Evolutionary conservation across 2,888 invertebrate genomes (phyloP), one percentile per base, ranked within the genome.

Genomic region (Lobophora halterata): DNA sequence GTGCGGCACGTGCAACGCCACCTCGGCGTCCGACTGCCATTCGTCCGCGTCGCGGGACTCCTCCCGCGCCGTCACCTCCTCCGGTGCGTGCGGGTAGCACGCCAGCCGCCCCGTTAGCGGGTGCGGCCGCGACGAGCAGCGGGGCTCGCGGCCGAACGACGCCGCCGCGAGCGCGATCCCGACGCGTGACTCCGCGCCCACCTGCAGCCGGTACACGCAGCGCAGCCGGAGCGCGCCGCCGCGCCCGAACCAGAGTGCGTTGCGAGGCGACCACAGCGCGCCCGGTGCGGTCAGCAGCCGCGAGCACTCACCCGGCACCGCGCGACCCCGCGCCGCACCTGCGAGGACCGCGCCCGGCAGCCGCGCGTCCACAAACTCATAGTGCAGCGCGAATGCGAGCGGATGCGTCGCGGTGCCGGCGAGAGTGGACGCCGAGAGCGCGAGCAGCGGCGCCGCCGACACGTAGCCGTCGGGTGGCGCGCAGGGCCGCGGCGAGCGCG

Each of bases 301-400:
- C 26, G 80, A 76, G 48, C 86, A 86, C 38, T 64, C 78, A 1
- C 57, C 43, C 5, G 85, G 85, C 33, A 55, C 61, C 3, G 70
- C 71, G 17, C 77, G 79, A 6, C 65, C 66, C 3, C 79, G 81
- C 2, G 45, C 61, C 13, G 62, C 62, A 2, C 55, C 65, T 1
- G 88, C 78, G 89, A 92, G 90, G 4, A 88, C 79, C 41, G 90
- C 91, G 6, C 95, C 95, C 14, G 92, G 93, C 45, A 94, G 89
- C 20, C 93, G 88, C 1, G 95, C 95, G 66, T 95, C 95, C 10
- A 95, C 91, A 67, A 95, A 95, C 75, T 95, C 95, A 71, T 95
- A 95, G 58, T 93, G 93, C 27, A 93, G 69, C 32, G 90, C 85
- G 68, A 94, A 94, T 4, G 90, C 88, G 1, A 93, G 91, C 2